These are phyloP conservation scores for Clarias macrocephalus DNA, from an alignment of 2,113 vertebrate genomes.

Conservation along the genomic window DNA sequence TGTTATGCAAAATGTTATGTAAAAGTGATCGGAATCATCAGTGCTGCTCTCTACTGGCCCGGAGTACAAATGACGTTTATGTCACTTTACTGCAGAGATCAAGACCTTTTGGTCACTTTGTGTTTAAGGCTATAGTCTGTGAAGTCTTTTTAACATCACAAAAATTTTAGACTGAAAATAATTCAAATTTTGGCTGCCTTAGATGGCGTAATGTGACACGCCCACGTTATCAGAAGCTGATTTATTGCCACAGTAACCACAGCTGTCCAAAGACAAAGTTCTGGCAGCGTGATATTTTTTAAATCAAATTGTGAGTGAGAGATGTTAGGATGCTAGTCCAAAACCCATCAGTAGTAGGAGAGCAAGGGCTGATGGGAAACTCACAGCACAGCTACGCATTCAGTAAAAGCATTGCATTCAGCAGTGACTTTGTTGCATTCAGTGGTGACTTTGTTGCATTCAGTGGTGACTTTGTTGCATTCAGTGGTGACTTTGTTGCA, in stretches of 20 bases:
- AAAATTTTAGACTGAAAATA: background rate
- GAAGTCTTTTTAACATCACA: background rate
- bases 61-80: no score
- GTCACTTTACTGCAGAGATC: no score
- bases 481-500: background rate
- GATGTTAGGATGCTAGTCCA: background rate
- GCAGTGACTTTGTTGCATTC: background rate
- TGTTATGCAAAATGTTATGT: no score
- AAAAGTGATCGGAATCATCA: background rate
- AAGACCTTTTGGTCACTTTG: no score
- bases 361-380: background rate
- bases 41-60: background rate
- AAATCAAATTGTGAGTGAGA: no score
- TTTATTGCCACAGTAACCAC: background rate
- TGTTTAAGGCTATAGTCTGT: background rate
- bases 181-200: background rate
- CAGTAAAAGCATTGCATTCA: no score
- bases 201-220: background rate
- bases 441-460: background rate
- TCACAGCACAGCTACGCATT: background rate
- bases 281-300: background rate
- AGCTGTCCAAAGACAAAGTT: no score
- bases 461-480: background rate
- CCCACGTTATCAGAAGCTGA: background rate
- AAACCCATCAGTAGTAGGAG: background rate